Conservation (phyloP, 2,888 invertebrate species). For the Leptinotarsa juncta region DNA sequence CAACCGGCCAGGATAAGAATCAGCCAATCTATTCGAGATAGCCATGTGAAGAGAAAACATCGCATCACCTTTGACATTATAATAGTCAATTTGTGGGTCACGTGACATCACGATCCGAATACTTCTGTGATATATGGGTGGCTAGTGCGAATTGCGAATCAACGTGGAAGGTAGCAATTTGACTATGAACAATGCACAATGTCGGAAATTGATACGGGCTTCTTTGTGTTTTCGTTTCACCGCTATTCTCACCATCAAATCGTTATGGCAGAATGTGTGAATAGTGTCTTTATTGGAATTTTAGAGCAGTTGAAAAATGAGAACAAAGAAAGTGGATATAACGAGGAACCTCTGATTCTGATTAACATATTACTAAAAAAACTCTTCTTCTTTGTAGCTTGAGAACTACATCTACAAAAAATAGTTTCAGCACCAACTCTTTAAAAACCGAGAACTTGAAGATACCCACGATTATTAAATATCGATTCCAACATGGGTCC, state of each 20-base stretch:
- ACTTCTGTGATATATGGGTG: conserved; percentile 20
- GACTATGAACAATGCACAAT: conserved; percentile 9
- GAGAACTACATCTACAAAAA: too few relatives aligned
- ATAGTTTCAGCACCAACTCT: too few relatives aligned
- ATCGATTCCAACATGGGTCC: too few relatives aligned
- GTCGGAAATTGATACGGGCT: neutral
- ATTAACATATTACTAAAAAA: too few relatives aligned
- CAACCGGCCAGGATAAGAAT: conserved; percentile 4
- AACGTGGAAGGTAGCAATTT: conserved; percentile 7
- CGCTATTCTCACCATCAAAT: neutral
- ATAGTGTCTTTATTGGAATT: neutral
- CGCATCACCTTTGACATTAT: conserved; percentile 49
- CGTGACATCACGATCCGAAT: conserved; percentile 40
- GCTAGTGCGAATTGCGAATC: neutral
- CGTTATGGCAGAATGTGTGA: neutral
- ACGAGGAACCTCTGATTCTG: too few relatives aligned
- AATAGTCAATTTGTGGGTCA: conserved; percentile 43
- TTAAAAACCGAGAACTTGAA: too few relatives aligned
- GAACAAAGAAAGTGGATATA: too few relatives aligned
- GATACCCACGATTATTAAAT: too few relatives aligned
- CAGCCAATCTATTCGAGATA: conserved; percentile 42
- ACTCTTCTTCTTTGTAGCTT: too few relatives aligned
- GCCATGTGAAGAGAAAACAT: conserved; percentile 49
- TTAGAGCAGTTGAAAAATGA: too few relatives aligned
- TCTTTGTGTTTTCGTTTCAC: neutral